Base-by-base conservation (phyloP, 1,140 invertebrate species). In the Conopomorpha cramerella region DNA sequence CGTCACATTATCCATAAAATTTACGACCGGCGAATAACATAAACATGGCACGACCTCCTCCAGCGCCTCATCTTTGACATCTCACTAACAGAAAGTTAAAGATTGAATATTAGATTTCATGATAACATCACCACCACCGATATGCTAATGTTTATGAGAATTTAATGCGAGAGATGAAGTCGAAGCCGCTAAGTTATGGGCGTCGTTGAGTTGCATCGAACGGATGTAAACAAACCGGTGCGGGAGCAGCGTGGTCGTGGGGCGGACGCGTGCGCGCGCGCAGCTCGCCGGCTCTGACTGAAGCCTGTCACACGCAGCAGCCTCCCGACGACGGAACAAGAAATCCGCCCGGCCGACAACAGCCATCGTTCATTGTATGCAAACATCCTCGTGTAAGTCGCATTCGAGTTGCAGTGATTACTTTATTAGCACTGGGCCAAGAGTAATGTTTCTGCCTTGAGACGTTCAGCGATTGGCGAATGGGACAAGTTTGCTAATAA, bases 1-100 rank as follows among this genome's bases (percentile, higher is more conserved):
- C 71, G 64, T 74, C 64, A 67, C 66, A 74, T 74, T 70, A 74
- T 70, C 51, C 46, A 51, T 44, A 42, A 64, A 54, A 70, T 71
- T 70, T 71, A 67, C 65, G 57, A 47, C 11, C 46, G 43, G 52
- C 51, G 51, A 50, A 46, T 47, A 46, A 47, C 49, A 55, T 63
- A 64, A 60, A 57, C 41, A 54, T 47, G 40, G 57, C 49, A 48
- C 52, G 46, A 55, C 51, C 31, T 42, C 49, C 62, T 62, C 65
- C 68, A 62, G 50, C 43, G 32, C 43, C 47, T 35, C 55, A 38
- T 47, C 52, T 50, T 59, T 62, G 58, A 63, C 67, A 72, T 71
- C 57, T 67, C 52, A 70, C 51, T 63, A 58, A 58, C 41, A 61
- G 51, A 60, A 61, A 62, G 45, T 59, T 49, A 60, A 43, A 55